Evolutionary conservation across 2,113 vertebrate genomes (phyloP), one percentile per base, ranked within the genome.

Genomic region (Hydrochoerus hydrochaeris): DNA sequence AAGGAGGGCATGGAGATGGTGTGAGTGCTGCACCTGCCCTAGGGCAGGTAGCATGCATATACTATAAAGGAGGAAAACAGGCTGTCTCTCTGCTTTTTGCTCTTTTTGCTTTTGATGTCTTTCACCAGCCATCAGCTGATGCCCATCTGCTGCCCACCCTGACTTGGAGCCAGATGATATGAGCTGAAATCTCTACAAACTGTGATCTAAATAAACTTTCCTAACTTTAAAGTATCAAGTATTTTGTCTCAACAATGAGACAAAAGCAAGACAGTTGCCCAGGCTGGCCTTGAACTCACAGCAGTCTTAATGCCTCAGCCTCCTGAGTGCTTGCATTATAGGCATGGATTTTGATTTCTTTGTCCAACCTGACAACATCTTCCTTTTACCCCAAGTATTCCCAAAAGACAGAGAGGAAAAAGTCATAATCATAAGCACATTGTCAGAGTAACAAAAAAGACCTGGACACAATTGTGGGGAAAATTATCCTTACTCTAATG

Each of bases 381-480:
- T 26, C 26, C 57, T 71, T 85, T 49, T 52, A 82, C 41, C 2
- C 7, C 71, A 32, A 65, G 20, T 20, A 58, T 32, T 65, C 38
- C 49, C 41, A 54, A 22, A 26, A 63, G 35, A 58, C 30, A 49
- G 22, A 54, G 26, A 35, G 5, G 30, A 54, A 69, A 69, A 32
- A 22, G 20, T 13, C 60, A 1, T 7, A 19, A 7, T 30, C 28
- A 20, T 6, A 4, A 22, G 28, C 11, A 7, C 5, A 46, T 7
- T 0, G n/a, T 38, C 30, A 20, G 46, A 24, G 19, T n/a, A 1
- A 35, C 41, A 54, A 46, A 26, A 38, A 46, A 24, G 35, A 52
- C 1, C 7, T 0, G 38, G 2, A 60, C 38, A 52, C 1, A 1
- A 60, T 12, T 30, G 57, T 19, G 57, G 77, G 41, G 17, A 44